Evolutionary conservation across 2,797 vertebrate species (phyloP), one percentile per base, ranked within the genome.

Genomic region (Tenualosa thibaudeaui): DNA sequence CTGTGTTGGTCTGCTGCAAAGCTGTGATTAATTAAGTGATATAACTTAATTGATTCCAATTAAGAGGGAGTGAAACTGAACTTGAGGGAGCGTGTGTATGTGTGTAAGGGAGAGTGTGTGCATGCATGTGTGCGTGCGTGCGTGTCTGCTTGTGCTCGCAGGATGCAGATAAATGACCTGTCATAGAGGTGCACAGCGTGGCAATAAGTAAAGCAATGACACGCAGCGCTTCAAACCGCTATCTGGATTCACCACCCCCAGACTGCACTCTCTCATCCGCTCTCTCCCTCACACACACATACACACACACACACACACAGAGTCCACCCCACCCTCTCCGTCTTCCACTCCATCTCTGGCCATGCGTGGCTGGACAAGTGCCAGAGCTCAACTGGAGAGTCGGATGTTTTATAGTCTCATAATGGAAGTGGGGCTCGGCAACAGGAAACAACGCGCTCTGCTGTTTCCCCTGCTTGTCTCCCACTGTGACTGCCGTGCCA

Each of bases 141-240:
- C 9, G 6, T 19, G 54, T 19, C 3, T 22, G 54, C 3, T 17
- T 22, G 58, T 2, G 7, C 22, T 62, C 58, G 1, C 58, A n/a
- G 58, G n/a, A 88, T 86, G 82, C 75, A 90, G 89, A 91, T 86
- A 89, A 89, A 91, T 91, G 88, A 83, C 82, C 86, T 90, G 89
- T 82, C 83, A 81, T 51, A 62, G 81, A 83, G 85, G 81, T 83
- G 86, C 84, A 54, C 43, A 56, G 60, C 56, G 81, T 58, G 84
- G 81, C 88, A 86, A 91, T 89, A 88, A 89, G 87, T 81, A 82
- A 85, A 87, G 71, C 89, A 87, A 88, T 85, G 86, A 89, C 88
- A 86, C 82, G 40, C 81, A 22, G 81, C 62, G 13, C 83, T 86
- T 86, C 58, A 26, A 83, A 81, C 49, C 68, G 68, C 83, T 83